These are phyloP conservation scores for Choristoneura fumiferana DNA, from an alignment of 1,140 invertebrate species.

Conservation along the genomic window DNA sequence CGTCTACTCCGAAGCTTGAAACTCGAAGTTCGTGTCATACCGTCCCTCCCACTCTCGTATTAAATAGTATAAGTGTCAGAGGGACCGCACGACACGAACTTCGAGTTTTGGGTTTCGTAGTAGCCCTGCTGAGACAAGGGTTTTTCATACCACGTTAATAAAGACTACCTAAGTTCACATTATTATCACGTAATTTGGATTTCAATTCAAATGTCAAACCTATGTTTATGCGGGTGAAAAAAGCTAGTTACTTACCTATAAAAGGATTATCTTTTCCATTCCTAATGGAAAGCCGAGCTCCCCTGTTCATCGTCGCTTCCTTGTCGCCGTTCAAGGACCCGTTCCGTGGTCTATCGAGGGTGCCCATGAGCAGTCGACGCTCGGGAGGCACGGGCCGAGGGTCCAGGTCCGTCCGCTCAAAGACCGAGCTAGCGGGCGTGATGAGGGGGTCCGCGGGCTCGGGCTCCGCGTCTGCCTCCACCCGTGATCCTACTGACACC, in stretches of 20 bases:
- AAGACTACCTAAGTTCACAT: too few species aligned
- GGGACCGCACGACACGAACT: too few species aligned
- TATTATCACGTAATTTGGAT: too few species aligned
- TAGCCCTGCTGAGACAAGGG: too few species aligned
- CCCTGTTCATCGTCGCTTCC: conserved; percentile 61
- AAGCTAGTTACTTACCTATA: conserved; percentile 49
- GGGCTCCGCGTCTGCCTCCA: conserved; percentile 65
- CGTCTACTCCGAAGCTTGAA: too few species aligned
- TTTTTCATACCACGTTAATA: too few species aligned
- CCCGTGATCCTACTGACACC: conserved; percentile 67
- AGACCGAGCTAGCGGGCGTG: conserved; percentile 68
- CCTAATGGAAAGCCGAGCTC: conserved; percentile 59
- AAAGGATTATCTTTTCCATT: conserved; percentile 74
- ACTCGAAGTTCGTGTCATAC: too few species aligned
- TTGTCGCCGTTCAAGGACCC: conserved; percentile 63
- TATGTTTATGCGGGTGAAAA: too few species aligned
- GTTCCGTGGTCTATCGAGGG: conserved; percentile 67
- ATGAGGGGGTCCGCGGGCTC: conserved; percentile 76
- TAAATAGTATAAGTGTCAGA: too few species aligned
- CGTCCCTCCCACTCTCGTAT: too few species aligned
- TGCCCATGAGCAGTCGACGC: conserved; percentile 65
- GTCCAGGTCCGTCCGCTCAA: conserved; percentile 55
- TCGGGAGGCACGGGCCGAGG: conserved; percentile 58
- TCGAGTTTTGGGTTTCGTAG: too few species aligned
- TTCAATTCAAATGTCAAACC: too few species aligned